Conservation (phyloP, 2,888 invertebrate genomes). For the Ethmia dodecea region DNA sequence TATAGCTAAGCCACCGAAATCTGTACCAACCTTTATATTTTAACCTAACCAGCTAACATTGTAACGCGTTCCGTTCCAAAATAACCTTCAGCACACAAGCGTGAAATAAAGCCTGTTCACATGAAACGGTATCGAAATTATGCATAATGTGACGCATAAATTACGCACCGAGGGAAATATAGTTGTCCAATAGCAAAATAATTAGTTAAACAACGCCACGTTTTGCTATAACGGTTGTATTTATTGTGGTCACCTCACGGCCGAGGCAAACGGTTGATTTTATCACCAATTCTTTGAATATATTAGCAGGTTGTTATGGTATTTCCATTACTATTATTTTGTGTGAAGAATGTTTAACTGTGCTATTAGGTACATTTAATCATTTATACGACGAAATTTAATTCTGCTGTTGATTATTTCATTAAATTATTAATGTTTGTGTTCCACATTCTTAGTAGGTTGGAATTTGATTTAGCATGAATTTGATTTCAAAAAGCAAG, state of each 20-base stretch:
- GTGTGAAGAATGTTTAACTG: conserved; percentile 7
- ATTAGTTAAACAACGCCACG: conserved; percentile 18
- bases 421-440: too few species aligned
- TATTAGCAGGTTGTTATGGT: conserved; percentile 19
- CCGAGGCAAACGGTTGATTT: conserved; percentile 1
- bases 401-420: too few species aligned
- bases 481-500: too few species aligned
- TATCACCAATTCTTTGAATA: conserved; percentile 18
- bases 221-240: conserved; percentile 2
- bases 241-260: conserved; percentile 4
- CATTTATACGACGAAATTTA: too few species aligned
- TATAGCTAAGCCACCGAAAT: too few species aligned
- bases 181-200: conserved; percentile 30
- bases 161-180: conserved; percentile 22
- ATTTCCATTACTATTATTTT: conserved; percentile 9
- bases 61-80: too few species aligned
- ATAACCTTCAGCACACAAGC: conserved; percentile 4
- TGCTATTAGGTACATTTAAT: too few species aligned
- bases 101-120: conserved; percentile 11
- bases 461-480: too few species aligned
- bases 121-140: conserved; percentile 8
- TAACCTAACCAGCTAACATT: too few species aligned
- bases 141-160: conserved; percentile 21
- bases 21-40: too few species aligned
- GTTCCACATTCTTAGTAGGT: too few species aligned